These are phyloP conservation scores for Ichneumoninae sp. DNA, from an alignment of 2,888 invertebrate species.

Conservation along the genomic window DNA sequence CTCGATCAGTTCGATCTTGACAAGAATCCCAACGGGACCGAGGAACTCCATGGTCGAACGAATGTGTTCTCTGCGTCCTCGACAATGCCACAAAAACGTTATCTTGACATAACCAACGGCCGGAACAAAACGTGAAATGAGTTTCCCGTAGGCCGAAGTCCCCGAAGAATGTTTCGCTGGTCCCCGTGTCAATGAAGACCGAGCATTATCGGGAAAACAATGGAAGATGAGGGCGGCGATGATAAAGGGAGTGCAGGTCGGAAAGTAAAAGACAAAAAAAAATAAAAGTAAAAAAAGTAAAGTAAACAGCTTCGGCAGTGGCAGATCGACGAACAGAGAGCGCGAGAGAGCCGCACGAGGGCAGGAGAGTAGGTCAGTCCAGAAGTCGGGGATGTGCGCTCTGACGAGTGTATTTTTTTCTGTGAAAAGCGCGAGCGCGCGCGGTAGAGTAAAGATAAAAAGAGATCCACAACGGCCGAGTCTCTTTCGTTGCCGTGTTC, in stretches of 20 bases:
- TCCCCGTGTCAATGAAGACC: neutral
- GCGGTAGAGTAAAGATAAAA: slow-evolving; percentile 70
- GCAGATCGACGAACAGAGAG: slow-evolving; percentile 34
- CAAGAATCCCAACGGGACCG: neutral
- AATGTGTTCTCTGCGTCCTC: neutral
- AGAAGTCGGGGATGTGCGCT: slow-evolving; percentile 75
- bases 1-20: neutral
- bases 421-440: slow-evolving; percentile 63
- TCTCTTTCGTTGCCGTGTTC: slow-evolving; percentile 47
- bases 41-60: neutral
- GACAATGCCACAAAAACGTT: neutral
- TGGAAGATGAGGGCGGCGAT: neutral
- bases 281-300: slow-evolving; percentile 6
- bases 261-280: slow-evolving; percentile 1
- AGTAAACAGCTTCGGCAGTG: slow-evolving; percentile 18
- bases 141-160: neutral
- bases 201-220: slow-evolving; percentile 9
- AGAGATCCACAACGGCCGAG: slow-evolving; percentile 53
- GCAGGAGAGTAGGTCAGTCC: slow-evolving; percentile 64
- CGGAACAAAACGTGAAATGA: neutral
- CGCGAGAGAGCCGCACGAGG: slow-evolving; percentile 19
- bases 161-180: neutral
- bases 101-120: neutral
- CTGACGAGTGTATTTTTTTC: slow-evolving; percentile 70
- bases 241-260: slow-evolving; percentile 8